Conservation (phyloP, 2,113 vertebrate genomes). For the Podocnemis expansa region DNA sequence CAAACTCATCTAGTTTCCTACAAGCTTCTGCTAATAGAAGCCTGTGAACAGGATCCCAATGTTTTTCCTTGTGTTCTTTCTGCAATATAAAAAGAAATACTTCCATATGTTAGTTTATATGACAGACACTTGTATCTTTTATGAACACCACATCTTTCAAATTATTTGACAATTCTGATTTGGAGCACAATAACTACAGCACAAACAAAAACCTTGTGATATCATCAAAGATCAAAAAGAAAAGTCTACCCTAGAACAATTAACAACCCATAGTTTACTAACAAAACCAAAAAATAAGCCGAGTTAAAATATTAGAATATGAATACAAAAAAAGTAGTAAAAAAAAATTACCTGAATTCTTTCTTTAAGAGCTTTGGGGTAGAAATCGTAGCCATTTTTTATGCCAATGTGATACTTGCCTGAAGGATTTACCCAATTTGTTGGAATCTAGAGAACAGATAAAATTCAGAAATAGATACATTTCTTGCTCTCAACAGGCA, state of each 20-base stretch:
- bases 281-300: neutral
- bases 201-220: neutral
- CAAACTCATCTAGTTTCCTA: slow-evolving; percentile 92
- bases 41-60: slow-evolving; percentile 95
- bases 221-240: neutral
- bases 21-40: slow-evolving; percentile 90
- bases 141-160: neutral
- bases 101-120: neutral
- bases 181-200: neutral
- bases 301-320: neutral
- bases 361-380: slow-evolving; percentile 97
- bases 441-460: slow-evolving; percentile 83
- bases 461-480: slow-evolving; percentile 18
- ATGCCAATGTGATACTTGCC: slow-evolving; percentile 95
- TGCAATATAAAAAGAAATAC: slow-evolving; percentile 61
- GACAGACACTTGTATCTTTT: neutral
- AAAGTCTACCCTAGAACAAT: neutral
- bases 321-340: neutral
- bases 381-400: slow-evolving; percentile 98
- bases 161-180: neutral
- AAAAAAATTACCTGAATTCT: slow-evolving; percentile 90
- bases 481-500: neutral
- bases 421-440: slow-evolving; percentile 92
- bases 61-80: slow-evolving; percentile 98
- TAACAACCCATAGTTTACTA: neutral